phyloP scores from a whole-genome alignment of 2,113 vertebrate species.

The Malurus melanocephalus region DNA sequence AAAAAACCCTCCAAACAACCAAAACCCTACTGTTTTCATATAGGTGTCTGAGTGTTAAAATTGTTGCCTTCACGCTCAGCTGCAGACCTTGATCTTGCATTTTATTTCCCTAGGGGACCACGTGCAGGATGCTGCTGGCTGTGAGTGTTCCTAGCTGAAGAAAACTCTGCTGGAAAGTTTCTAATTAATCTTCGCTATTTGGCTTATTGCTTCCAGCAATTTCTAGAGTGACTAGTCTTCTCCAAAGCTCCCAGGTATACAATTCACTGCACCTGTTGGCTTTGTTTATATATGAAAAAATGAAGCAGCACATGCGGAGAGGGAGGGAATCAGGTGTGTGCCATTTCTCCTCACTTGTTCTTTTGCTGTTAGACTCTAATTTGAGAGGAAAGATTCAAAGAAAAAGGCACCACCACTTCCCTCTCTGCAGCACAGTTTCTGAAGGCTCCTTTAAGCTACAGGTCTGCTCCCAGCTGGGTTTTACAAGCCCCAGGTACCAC shows the following conservation, averaged over 20 bases:
- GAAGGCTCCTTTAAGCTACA: neutral
- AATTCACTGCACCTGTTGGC: neutral
- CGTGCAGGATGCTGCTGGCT: neutral
- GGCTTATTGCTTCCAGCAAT: neutral
- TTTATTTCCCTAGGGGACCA: neutral
- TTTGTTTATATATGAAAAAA: neutral
- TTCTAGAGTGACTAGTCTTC: neutral
- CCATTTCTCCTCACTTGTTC: neutral
- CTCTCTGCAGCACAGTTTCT: neutral
- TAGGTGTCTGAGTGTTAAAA: neutral
- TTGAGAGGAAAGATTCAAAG: neutral
- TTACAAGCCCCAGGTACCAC: neutral
- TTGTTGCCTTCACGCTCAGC: neutral
- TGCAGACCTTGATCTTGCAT: neutral
- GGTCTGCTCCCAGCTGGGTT: neutral
- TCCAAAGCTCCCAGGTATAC: neutral
- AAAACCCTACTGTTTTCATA: neutral
- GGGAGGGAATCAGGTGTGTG: neutral
- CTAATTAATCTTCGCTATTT: neutral
- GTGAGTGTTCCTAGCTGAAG: neutral
- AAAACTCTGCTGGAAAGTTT: neutral
- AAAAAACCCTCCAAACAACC: accelerated
- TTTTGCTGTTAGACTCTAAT: neutral
- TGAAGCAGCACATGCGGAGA: neutral
- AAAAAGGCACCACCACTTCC: no score